These are phyloP conservation scores for Hylomyscus alleni DNA, from an alignment of 2,797 vertebrate species.

Conservation along the genomic window DNA sequence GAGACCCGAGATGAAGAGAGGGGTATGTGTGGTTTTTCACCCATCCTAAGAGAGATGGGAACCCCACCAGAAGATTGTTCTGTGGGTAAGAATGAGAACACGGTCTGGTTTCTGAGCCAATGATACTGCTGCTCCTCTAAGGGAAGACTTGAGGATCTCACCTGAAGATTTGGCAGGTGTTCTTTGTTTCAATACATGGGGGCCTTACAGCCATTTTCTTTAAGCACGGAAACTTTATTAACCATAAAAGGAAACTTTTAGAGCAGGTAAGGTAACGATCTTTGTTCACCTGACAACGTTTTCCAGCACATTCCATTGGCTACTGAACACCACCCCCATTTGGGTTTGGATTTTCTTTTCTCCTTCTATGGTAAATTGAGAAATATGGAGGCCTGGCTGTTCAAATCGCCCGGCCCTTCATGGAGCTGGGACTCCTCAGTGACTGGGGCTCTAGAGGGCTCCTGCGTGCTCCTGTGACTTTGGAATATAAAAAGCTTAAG, in stretches of 20 bases:
- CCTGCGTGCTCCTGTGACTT: not conserved
- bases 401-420: not conserved
- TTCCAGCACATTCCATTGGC: not conserved
- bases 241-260: not conserved
- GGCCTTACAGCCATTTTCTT: not conserved
- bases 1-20: not conserved
- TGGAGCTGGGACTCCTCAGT: not conserved
- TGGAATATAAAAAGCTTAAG: conserved; percentile 6
- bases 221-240: conserved; percentile 9
- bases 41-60: not conserved
- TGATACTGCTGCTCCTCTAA: not conserved
- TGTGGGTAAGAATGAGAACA: conserved; percentile 21
- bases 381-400: not conserved
- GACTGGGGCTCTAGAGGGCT: not conserved
- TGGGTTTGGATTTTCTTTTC: not conserved
- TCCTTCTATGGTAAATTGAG: not conserved
- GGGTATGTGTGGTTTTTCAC: not conserved
- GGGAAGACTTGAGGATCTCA: not conserved
- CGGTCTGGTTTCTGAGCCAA: not conserved
- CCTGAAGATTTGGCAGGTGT: not conserved
- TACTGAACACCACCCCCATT: not conserved
- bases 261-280: conserved; percentile 4
- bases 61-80: not conserved
- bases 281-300: conserved; percentile 7
- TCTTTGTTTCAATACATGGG: not conserved